phyloP scores from a whole-genome alignment of 2,113 vertebrate genomes.

The Vulpes ferrilata region DNA sequence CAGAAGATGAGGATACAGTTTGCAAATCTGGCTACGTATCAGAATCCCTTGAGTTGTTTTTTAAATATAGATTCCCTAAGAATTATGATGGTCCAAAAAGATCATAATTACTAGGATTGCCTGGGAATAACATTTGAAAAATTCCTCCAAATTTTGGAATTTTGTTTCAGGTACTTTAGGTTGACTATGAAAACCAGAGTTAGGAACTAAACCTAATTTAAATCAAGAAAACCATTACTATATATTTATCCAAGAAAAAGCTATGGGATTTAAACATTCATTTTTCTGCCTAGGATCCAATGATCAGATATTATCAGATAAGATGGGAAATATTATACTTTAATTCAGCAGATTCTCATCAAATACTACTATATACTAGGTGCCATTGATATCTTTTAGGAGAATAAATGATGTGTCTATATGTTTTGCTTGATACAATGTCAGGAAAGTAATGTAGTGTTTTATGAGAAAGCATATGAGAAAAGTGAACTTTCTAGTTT shows the following conservation, averaged over 20 bases:
- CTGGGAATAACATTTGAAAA: background rate
- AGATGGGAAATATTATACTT: background rate
- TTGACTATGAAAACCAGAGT: background rate
- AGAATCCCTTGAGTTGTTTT: background rate
- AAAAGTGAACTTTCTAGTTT: background rate
- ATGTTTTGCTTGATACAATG: background rate
- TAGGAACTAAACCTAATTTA: background rate
- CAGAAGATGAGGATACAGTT: background rate
- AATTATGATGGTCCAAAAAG: background rate
- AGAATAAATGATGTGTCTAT: background rate
- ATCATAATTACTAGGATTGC: background rate
- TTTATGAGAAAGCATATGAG: background rate
- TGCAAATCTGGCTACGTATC: background rate
- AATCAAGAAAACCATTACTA: background rate
- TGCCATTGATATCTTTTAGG: background rate
- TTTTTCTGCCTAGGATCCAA: background rate
- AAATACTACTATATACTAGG: background rate
- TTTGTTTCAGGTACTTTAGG: background rate
- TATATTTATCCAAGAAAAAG: background rate
- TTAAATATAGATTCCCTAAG: background rate
- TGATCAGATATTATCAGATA: background rate
- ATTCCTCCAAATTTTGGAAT: background rate
- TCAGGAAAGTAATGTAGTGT: background rate
- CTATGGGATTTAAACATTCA: constrained; percentile 2
- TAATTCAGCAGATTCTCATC: constrained; percentile 5